Evolutionary conservation across 2,113 vertebrate genomes (phyloP).

Genomic region (Pteropus alecto): DNA sequence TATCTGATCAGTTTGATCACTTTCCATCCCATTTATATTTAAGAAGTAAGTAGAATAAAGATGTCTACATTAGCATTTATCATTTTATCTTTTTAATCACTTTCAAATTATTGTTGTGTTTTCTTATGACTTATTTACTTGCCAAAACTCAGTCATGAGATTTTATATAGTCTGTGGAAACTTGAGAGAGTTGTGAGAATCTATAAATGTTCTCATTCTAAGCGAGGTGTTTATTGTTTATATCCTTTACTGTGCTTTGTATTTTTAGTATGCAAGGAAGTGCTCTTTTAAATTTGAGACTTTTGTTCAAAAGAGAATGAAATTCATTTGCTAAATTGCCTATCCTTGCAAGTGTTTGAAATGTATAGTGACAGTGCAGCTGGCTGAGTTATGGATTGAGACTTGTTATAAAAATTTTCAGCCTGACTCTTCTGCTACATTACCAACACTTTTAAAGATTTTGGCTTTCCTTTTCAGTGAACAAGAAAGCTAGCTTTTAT

Average conservation of each 20-base stretch:
- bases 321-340: not conserved
- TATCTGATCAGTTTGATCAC: conserved; percentile 66
- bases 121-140: conserved; percentile 6
- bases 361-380: not conserved
- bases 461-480: not conserved
- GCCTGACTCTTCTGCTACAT: not conserved
- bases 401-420: not conserved
- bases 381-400: not conserved
- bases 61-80: not conserved
- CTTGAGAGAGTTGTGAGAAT: not conserved
- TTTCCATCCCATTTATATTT: conserved; percentile 77
- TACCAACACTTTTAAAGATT: not conserved
- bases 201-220: not conserved
- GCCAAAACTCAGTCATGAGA: not conserved
- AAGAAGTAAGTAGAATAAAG: conserved; percentile 82
- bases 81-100: conserved; percentile 9
- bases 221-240: not conserved
- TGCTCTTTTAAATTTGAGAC: conserved; percentile 1
- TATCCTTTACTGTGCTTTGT: not conserved
- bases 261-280: not conserved
- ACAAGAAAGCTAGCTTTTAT: not conserved
- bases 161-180: not conserved
- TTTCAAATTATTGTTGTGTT: conserved; percentile 13
- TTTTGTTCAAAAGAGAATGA: not conserved
- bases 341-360: not conserved